Percentiles rank a stretch among this genome's conserved stretches.
phyloP scores from a whole-genome alignment of 2,797 vertebrate genomes.

The Orientallactaga sibirica region DNA sequence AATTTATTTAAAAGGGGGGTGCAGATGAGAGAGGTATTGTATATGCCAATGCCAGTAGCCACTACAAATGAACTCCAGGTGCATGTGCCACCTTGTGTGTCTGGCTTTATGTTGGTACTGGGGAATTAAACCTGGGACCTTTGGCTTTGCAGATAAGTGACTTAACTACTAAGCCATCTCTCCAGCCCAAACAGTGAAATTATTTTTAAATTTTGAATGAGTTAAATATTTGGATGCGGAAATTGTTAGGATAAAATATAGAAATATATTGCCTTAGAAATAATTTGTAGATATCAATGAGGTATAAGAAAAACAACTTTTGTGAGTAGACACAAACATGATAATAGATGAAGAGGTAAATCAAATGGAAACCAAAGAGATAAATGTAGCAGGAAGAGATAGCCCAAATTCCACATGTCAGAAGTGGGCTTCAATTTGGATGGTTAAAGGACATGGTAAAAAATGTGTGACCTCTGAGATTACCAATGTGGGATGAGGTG shows the following conservation, averaged over 20 bases:
- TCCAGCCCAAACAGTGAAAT: neutral
- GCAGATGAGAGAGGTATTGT: no score
- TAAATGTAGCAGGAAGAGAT: neutral
- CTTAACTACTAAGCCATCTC: no score
- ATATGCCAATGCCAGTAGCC: no score
- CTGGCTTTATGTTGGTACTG: no score
- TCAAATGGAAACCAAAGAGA: neutral
- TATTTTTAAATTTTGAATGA: constrained; percentile 21
- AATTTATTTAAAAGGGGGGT: no score
- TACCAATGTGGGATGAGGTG: no score
- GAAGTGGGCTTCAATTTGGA: neutral
- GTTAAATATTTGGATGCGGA: neutral
- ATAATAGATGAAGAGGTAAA: neutral
- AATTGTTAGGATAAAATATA: neutral
- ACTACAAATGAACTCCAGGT: no score
- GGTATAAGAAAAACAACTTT: neutral
- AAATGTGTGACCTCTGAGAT: neutral
- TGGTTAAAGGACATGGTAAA: neutral
- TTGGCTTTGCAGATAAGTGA: no score
- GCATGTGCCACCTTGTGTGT: no score
- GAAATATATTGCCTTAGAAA: neutral
- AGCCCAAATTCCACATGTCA: neutral
- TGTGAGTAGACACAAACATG: neutral
- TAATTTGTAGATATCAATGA: neutral
- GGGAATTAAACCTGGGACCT: no score